Conservation (phyloP, 2,113 vertebrate genomes). For the Scortum barcoo region DNA sequence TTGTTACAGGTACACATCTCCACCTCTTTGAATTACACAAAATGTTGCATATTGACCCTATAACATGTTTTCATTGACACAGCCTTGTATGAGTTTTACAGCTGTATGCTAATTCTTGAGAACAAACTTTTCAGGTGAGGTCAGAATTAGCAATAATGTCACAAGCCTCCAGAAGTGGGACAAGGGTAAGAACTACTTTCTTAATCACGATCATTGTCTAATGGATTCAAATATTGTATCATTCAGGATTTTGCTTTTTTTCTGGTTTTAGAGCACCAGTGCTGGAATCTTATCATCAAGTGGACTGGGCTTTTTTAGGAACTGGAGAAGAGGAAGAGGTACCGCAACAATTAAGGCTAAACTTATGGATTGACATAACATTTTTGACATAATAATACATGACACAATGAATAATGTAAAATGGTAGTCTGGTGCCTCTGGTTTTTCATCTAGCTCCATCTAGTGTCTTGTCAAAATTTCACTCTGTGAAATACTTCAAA, state of each 20-base stretch:
- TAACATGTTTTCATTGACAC: not conserved
- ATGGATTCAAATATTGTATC: not conserved
- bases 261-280: constrained; percentile 58
- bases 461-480: not conserved
- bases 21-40: too few relatives aligned
- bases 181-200: constrained; percentile 46
- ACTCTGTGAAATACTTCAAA: not conserved
- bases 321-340: constrained; percentile 54
- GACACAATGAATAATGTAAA: not conserved
- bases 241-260: not conserved
- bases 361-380: not conserved
- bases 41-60: not conserved
- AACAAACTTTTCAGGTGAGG: constrained; percentile 50
- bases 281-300: constrained; percentile 35
- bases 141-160: constrained; percentile 21
- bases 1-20: too few relatives aligned
- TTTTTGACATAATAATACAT: not conserved
- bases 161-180: not conserved
- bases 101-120: not conserved
- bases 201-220: not conserved
- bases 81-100: not conserved
- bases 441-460: not conserved
- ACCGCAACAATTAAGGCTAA: not conserved
- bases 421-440: not conserved
- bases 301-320: constrained; percentile 28